phyloP scores from a whole-genome alignment of 2,797 vertebrate genomes.

The Myripristis murdjan region DNA sequence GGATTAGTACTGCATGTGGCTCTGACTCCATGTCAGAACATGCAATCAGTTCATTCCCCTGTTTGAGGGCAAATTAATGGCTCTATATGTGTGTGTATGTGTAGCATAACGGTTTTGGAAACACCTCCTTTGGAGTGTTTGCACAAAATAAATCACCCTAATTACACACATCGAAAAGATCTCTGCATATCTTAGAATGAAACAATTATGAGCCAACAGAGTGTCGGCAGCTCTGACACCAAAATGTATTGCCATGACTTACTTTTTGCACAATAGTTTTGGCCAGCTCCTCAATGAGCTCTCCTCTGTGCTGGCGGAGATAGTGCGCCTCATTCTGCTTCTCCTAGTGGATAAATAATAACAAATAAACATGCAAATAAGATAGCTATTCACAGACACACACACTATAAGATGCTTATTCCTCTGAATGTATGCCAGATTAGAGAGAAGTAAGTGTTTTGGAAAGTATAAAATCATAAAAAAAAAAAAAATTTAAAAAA shows the following conservation, averaged over 20 bases:
- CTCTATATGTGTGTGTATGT: background rate
- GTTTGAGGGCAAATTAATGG: background rate
- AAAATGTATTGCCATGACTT: slow-evolving; percentile 17
- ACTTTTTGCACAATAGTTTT: slow-evolving; percentile 95
- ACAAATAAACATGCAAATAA: slow-evolving; percentile 41
- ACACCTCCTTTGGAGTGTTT: background rate
- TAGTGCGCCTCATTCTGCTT: slow-evolving; percentile 93
- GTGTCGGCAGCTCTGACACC: background rate
- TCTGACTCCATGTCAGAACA: slow-evolving; percentile 11
- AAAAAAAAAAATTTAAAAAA: background rate
- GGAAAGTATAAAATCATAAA: no score
- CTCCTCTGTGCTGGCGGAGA: slow-evolving; percentile 92
- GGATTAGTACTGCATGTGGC: slow-evolving; percentile 2
- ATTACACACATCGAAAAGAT: slow-evolving; percentile 9
- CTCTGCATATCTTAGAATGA: no score
- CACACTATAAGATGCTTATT: slow-evolving; percentile 44
- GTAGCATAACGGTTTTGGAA: background rate
- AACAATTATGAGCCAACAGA: background rate
- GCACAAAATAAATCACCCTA: background rate
- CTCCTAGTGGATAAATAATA: slow-evolving; percentile 81
- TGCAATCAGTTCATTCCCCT: background rate
- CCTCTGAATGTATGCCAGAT: slow-evolving; percentile 30
- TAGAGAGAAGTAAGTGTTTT: slow-evolving; percentile 25
- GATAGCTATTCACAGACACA: slow-evolving; percentile 17
- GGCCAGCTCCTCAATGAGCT: slow-evolving; percentile 93